Evolutionary conservation across 2,797 vertebrate genomes (phyloP).

Genomic region (Chanos chanos): DNA sequence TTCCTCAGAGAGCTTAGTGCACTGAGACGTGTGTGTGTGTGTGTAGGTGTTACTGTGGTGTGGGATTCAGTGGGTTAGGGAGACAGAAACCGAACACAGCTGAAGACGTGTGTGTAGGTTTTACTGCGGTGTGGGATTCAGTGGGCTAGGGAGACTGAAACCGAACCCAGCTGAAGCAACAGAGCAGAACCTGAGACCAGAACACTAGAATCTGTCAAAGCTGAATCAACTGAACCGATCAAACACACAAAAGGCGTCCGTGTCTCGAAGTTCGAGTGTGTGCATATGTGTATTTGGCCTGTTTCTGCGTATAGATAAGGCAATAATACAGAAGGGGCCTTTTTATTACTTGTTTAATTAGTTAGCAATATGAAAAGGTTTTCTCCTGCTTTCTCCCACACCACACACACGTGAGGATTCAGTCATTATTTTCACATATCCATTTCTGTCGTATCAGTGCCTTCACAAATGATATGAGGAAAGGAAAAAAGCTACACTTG

Average conservation of each 20-base stretch:
- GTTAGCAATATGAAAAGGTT: neutral
- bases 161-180: neutral
- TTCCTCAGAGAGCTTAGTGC: too few relatives aligned
- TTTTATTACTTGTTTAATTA: neutral
- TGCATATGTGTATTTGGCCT: too few relatives aligned
- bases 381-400: neutral
- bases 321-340: neutral
- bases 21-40: slow-evolving; percentile 49
- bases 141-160: neutral
- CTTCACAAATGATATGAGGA: neutral
- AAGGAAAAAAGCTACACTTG: too few relatives aligned
- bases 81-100: neutral
- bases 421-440: too few relatives aligned
- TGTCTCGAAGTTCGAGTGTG: too few relatives aligned
- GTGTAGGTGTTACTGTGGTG: slow-evolving; percentile 52
- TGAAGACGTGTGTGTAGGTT: neutral
- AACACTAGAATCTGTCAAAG: too few relatives aligned
- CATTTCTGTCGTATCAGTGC: neutral
- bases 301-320: neutral
- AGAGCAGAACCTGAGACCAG: neutral
- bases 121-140: neutral
- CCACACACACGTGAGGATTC: too few relatives aligned
- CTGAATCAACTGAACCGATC: too few relatives aligned
- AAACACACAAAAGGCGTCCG: too few relatives aligned
- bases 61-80: slow-evolving; percentile 16